A percentile compares a stretch with the other conserved stretches of the same genome.
Evolutionary conservation across 2,888 invertebrate genomes (phyloP).

Genomic region (Drosophila tripunctata): DNA sequence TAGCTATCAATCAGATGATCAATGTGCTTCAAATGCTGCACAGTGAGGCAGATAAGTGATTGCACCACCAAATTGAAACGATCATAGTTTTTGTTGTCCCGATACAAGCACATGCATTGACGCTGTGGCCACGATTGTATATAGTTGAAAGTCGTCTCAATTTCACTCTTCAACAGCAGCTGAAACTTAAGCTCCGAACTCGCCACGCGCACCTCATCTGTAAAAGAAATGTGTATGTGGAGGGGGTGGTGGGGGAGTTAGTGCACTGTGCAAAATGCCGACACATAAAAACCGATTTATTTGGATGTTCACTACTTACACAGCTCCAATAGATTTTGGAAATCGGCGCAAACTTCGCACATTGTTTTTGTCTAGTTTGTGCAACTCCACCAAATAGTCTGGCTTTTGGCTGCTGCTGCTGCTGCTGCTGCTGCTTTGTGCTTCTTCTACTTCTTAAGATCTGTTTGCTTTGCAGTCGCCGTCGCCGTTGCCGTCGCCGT

Average conservation of each 20-base stretch:
- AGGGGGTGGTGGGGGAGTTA: slow-evolving; percentile 30
- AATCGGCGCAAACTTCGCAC: slow-evolving; percentile 98
- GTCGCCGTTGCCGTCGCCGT: slow-evolving; percentile 37
- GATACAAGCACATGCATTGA: slow-evolving; percentile 97
- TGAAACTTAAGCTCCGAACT: slow-evolving; percentile 89
- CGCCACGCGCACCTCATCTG: slow-evolving; percentile 92
- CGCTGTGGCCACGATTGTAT: slow-evolving; percentile 96
- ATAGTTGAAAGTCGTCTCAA: slow-evolving; percentile 92
- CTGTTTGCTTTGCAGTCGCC: slow-evolving; percentile 48
- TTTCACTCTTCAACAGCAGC: slow-evolving; percentile 91
- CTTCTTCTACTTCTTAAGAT: slow-evolving; percentile 54
- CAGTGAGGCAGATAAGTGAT: slow-evolving; percentile 92
- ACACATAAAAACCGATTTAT: slow-evolving; percentile 26
- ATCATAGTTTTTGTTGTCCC: slow-evolving; percentile 96
- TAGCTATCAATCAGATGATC: slow-evolving; percentile 86
- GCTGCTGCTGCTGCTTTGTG: slow-evolving; percentile 32
- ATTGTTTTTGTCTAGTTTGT: slow-evolving; percentile 85
- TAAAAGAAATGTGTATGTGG: slow-evolving; percentile 30
- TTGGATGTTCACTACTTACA: slow-evolving; percentile 89
- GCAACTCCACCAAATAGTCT: slow-evolving; percentile 41
- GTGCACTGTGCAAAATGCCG: slow-evolving; percentile 44
- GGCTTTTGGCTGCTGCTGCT: slow-evolving; percentile 47
- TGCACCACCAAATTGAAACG: slow-evolving; percentile 95
- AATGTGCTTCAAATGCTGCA: slow-evolving; percentile 92
- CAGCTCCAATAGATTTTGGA: slow-evolving; percentile 94